phyloP scores from a whole-genome alignment of 2,888 invertebrate species.

The Nomada flava region DNA sequence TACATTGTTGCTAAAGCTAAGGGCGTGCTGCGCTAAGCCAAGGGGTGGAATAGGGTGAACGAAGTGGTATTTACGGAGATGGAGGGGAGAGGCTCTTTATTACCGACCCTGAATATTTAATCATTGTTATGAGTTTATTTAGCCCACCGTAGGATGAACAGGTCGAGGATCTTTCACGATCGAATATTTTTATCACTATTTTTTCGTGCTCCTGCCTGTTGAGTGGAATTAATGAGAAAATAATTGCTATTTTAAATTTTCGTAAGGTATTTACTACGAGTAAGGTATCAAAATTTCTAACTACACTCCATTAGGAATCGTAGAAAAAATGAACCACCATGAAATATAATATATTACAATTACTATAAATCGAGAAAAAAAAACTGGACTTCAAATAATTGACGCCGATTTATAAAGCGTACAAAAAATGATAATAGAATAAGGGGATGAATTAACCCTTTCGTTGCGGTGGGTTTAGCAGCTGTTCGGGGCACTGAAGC shows the following conservation, averaged over 20 bases:
- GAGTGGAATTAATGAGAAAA: slow-evolving; percentile 11
- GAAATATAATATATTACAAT: too few relatives aligned
- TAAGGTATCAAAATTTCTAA: too few relatives aligned
- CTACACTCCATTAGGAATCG: too few relatives aligned
- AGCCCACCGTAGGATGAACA: slow-evolving; percentile 55
- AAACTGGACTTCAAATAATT: too few relatives aligned
- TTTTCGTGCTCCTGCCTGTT: background rate
- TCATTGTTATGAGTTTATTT: slow-evolving; percentile 81
- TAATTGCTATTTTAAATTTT: background rate
- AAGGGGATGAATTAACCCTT: too few relatives aligned
- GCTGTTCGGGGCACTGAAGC: too few relatives aligned
- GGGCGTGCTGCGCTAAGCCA: slow-evolving; percentile 76
- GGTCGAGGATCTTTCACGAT: slow-evolving; percentile 36
- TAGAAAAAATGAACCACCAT: too few relatives aligned
- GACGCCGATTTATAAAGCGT: too few relatives aligned
- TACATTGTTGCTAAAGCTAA: slow-evolving; percentile 79
- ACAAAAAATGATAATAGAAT: too few relatives aligned
- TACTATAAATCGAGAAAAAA: too few relatives aligned
- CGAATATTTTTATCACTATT: slow-evolving; percentile 19
- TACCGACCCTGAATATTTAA: slow-evolving; percentile 80
- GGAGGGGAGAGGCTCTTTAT: slow-evolving; percentile 73
- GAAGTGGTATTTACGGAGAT: slow-evolving; percentile 72
- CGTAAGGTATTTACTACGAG: background rate
- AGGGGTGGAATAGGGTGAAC: slow-evolving; percentile 69
- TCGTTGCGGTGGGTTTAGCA: too few relatives aligned